Percentiles rank a stretch among this genome's conserved stretches.
phyloP scores from a whole-genome alignment of 2,113 vertebrate genomes.

The Galbula dea region DNA sequence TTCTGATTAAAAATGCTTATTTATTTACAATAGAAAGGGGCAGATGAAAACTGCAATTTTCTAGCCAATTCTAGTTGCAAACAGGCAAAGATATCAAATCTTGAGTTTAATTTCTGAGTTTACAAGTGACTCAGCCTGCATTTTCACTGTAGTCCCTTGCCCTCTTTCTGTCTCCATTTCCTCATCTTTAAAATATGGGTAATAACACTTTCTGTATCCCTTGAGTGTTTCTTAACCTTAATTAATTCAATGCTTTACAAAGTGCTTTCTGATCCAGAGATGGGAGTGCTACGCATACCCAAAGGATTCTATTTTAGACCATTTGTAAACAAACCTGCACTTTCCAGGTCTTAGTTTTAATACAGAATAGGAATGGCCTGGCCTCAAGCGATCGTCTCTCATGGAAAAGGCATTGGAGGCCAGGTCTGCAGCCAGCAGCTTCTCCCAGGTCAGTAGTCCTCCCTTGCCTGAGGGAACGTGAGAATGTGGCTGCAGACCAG shows the following conservation, averaged over 20 bases:
- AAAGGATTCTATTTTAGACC: not conserved
- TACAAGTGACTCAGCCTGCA: not conserved
- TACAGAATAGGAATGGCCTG: not conserved
- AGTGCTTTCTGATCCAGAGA: constrained; percentile 26
- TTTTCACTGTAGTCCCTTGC: constrained; percentile 7
- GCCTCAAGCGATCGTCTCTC: not conserved
- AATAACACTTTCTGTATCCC: constrained; percentile 43
- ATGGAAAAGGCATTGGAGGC: not conserved
- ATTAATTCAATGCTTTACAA: constrained; percentile 36
- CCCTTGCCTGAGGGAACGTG: not conserved
- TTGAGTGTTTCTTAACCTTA: constrained; percentile 35
- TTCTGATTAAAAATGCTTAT: not conserved
- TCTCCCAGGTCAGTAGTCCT: constrained; percentile 2
- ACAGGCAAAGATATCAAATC: not conserved
- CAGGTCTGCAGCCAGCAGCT: not conserved
- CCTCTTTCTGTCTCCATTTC: constrained; percentile 28
- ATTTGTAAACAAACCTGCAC: not conserved
- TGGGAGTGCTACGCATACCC: not conserved
- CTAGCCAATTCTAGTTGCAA: not conserved
- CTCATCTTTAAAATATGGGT: constrained; percentile 63
- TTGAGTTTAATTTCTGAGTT: constrained; percentile 18
- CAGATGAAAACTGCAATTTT: not conserved
- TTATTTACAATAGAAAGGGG: not conserved
- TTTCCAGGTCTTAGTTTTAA: constrained; percentile 13
- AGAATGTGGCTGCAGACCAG: constrained; percentile 7